Evolutionary conservation across 1,140 invertebrate genomes (phyloP), one percentile per base, ranked within the genome.

Genomic region (Saccostrea echinata): DNA sequence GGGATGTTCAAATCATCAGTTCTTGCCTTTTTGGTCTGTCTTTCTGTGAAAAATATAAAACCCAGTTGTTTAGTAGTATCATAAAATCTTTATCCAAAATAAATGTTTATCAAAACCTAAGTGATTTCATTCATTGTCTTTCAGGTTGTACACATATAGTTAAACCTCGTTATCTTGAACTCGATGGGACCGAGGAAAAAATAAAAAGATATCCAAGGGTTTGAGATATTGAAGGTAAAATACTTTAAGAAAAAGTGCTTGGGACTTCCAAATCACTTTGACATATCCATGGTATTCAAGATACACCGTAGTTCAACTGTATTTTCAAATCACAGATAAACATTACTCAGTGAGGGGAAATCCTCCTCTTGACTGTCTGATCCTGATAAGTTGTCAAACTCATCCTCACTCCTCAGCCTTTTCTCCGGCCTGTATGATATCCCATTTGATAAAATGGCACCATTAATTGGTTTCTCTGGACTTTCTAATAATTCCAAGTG

Each of bases 401-500:
- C 55, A 18, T 87, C 88, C 51, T 87, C 85, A 55, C 33, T 43
- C 16, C 85, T 33, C 12, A 71, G 52, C 8, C 85, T 86, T 55
- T 86, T 86, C 35, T 85, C 80, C n/a, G 82, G 43, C n/a, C 87
- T 83, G 21, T 86, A 86, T 64, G 87, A 55, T n/a, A 64, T 33
- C 1, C 76, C 55, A 64, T 84, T 87, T 16, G 27, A 76, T 33
- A 76, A 76, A 30, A 27, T 33, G 68, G 11, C 68, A 76, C 83
- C 80, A 64, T 87, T 83, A 8, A 57, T 82, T 9, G 71, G n/a
- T 27, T 68, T 80, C 13, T 68, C 84, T 43, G 90, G 87, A 80
- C 88, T 91, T 12, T 91, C 90, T 24, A 91, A 30, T 16, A 89
- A 86, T 33, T 76, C 68, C 30, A 76, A 30, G 30, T 43, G 16